Conservation (phyloP, 2,888 invertebrate species). For the Andrena dorsata region DNA sequence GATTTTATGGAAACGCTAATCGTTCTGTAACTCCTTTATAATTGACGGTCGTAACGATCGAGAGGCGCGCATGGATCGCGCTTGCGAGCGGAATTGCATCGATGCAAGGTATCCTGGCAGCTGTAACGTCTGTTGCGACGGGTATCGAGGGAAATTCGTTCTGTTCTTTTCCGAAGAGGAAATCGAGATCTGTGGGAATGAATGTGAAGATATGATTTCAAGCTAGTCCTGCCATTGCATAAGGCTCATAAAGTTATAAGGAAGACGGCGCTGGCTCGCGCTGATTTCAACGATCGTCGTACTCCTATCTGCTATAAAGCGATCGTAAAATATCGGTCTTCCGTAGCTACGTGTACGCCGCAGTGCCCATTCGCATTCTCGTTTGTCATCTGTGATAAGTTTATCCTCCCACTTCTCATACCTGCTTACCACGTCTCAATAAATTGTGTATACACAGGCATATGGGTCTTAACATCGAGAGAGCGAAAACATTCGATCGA, state of each 20-base stretch:
- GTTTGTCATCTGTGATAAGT: conserved; percentile 40
- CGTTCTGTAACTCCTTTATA: conserved; percentile 32
- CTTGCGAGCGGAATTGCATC: too few relatives aligned
- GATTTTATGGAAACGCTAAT: conserved; percentile 27
- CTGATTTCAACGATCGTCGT: conserved; percentile 71
- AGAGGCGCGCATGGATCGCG: too few relatives aligned
- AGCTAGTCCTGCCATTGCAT: conserved; percentile 62
- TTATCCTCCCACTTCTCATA: too few relatives aligned
- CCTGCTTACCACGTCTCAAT: too few relatives aligned
- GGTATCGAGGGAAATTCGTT: not conserved
- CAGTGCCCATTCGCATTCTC: conserved; percentile 60
- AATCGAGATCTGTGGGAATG: not conserved
- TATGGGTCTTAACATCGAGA: not conserved
- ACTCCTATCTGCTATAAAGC: conserved; percentile 62
- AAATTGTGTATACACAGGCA: not conserved
- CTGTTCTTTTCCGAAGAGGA: conserved; percentile 3
- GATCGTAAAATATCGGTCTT: conserved; percentile 66
- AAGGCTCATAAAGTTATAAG: conserved; percentile 70
- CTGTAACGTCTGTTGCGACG: not conserved
- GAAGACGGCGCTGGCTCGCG: conserved; percentile 59
- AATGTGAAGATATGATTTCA: conserved; percentile 12
- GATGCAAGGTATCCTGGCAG: too few relatives aligned
- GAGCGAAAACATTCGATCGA: not conserved
- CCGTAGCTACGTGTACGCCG: conserved; percentile 25
- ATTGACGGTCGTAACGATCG: not conserved